These are phyloP conservation scores for Coccyzus lansbergi DNA, from an alignment of 2,797 vertebrate genomes.

Conservation along the genomic window DNA sequence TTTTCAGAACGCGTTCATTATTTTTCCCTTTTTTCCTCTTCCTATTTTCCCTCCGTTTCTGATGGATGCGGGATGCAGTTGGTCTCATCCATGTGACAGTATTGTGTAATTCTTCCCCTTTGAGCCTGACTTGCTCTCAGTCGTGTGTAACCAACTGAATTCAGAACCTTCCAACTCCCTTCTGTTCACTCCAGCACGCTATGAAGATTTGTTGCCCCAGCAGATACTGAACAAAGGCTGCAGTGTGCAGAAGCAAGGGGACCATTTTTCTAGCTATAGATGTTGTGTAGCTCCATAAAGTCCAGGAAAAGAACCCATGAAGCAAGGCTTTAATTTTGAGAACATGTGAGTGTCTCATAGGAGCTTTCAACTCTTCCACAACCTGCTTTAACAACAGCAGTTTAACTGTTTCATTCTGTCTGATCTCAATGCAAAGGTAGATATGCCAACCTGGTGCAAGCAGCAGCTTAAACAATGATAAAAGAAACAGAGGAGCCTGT, in stretches of 20 bases:
- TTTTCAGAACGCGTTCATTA: background rate
- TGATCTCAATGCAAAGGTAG: background rate
- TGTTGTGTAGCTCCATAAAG: background rate
- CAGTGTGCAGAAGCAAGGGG: background rate
- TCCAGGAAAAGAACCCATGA: background rate
- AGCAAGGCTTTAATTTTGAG: background rate
- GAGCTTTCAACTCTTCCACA: background rate
- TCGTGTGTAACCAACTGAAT: slow-evolving; percentile 2
- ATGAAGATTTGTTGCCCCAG: background rate
- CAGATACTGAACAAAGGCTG: background rate
- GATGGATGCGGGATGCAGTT: background rate
- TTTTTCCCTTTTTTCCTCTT: background rate
- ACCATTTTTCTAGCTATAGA: background rate
- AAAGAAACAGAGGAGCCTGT: background rate
- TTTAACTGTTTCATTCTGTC: background rate
- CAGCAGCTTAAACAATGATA: background rate
- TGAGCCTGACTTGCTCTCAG: slow-evolving; percentile 24
- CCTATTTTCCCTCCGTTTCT: background rate
- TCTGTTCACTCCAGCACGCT: background rate
- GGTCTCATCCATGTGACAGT: background rate
- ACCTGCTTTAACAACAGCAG: fast-evolving
- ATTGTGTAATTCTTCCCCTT: slow-evolving; percentile 6
- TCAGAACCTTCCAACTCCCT: background rate
- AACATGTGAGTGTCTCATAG: background rate
- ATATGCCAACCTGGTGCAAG: background rate